Percentiles rank a stretch among this genome's conserved stretches.
Evolutionary conservation across 2,797 vertebrate genomes (phyloP).

Genomic region (Percopsis omiscomaycus): DNA sequence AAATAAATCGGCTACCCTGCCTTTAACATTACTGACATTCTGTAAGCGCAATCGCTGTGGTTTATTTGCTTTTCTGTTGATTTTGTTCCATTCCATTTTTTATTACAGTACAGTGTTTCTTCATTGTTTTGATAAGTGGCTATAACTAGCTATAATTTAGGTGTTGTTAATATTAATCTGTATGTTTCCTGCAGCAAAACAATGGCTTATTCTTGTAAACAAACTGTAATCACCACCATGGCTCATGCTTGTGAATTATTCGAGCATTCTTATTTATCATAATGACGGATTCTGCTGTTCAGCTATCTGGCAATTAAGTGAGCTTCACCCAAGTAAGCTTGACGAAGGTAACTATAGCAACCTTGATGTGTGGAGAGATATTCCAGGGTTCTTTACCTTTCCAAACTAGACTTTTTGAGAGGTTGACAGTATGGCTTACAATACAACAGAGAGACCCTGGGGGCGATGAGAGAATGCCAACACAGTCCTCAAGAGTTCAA

Average conservation of each 20-base stretch:
- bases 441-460: constrained; percentile 12
- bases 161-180: constrained; percentile 11
- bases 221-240: constrained; percentile 4
- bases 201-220: constrained; percentile 21
- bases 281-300: background rate
- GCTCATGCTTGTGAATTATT: background rate
- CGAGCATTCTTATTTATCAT: background rate
- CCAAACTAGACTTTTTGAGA: constrained; percentile 24
- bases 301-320: too few species aligned
- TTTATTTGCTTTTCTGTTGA: background rate
- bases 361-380: constrained; percentile 24
- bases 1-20: too few species aligned
- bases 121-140: background rate
- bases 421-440: constrained; percentile 12
- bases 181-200: constrained; percentile 1
- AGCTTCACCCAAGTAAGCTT: too few species aligned
- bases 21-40: constrained; percentile 12
- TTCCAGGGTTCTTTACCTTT: constrained; percentile 39
- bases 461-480: constrained; percentile 49
- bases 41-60: constrained; percentile 7
- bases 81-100: background rate
- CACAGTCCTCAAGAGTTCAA: constrained; percentile 50
- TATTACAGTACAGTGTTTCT: background rate
- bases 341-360: constrained; percentile 25
- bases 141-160: constrained; percentile 6